These are phyloP conservation scores for Dunckerocampus dactyliophorus DNA, from an alignment of 2,113 vertebrate genomes.

Conservation along the genomic window DNA sequence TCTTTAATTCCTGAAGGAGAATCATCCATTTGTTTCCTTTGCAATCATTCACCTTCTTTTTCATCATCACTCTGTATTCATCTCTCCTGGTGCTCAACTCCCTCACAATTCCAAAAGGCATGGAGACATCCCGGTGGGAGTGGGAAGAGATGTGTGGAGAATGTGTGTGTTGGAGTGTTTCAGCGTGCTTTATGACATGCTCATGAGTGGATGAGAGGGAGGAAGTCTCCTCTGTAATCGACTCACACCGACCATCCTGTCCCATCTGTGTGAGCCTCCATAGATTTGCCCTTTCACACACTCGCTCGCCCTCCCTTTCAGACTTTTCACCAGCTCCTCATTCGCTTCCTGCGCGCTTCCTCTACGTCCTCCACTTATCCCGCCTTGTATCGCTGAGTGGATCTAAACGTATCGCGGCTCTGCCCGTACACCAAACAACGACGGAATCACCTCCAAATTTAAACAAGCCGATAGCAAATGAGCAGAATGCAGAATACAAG, in stretches of 20 bases:
- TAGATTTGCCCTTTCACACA: slow-evolving; percentile 60
- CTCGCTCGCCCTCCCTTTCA: slow-evolving; percentile 56
- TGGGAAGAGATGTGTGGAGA: slow-evolving; percentile 58
- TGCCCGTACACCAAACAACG: not conserved
- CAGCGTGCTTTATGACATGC: slow-evolving; percentile 59
- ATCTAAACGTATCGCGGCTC: slow-evolving; percentile 16
- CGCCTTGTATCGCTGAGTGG: slow-evolving; percentile 35
- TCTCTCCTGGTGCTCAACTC: not conserved
- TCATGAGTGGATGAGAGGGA: slow-evolving; percentile 63
- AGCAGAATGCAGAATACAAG: slow-evolving; percentile 18
- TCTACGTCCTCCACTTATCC: slow-evolving; percentile 54
- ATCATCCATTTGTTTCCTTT: slow-evolving; percentile 53
- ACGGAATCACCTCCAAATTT: not conserved
- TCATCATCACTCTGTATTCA: slow-evolving; percentile 66
- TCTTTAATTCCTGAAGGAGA: slow-evolving; percentile 51
- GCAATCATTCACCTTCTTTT: slow-evolving; percentile 58
- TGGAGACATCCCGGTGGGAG: slow-evolving; percentile 64
- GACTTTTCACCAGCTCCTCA: slow-evolving; percentile 42
- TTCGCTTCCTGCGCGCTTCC: slow-evolving; percentile 50
- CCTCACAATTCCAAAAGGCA: slow-evolving; percentile 56
- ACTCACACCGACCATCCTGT: slow-evolving; percentile 57
- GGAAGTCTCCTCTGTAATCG: slow-evolving; percentile 71
- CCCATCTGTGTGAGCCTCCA: slow-evolving; percentile 51
- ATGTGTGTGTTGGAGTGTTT: slow-evolving; percentile 33
- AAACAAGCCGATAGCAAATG: slow-evolving; percentile 7